These are phyloP conservation scores for Ageneiosus marmoratus DNA, from an alignment of 2,113 vertebrate genomes.

Conservation along the genomic window DNA sequence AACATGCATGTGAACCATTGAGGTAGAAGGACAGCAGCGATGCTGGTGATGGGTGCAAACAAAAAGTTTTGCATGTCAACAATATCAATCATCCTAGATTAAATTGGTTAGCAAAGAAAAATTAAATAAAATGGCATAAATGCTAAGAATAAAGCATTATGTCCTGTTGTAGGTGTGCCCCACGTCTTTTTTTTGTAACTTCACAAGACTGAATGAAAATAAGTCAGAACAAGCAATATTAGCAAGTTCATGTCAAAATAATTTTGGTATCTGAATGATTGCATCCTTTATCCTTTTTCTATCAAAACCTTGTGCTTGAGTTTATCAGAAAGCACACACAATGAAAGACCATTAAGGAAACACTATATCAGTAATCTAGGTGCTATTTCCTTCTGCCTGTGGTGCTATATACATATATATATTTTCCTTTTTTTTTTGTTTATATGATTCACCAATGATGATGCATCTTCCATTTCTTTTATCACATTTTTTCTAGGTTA, in stretches of 20 bases:
- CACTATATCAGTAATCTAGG: conserved; percentile 72
- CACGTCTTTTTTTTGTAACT: conserved; percentile 71
- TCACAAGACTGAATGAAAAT: conserved; percentile 62
- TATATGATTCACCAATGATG: conserved; percentile 65
- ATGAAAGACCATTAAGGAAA: conserved; percentile 66
- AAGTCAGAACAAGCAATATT: conserved; percentile 67
- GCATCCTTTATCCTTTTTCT: conserved; percentile 23
- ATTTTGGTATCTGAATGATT: neutral
- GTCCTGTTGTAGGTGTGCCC: conserved; percentile 67
- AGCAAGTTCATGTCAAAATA: conserved; percentile 40
- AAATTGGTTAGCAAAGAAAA: conserved; percentile 37
- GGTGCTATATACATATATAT: conserved; percentile 79
- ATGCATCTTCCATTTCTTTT: conserved; percentile 56
- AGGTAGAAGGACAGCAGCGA: conserved; percentile 65
- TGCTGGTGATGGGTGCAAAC: conserved; percentile 54
- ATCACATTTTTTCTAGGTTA: conserved; percentile 37
- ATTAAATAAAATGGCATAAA: conserved; percentile 44
- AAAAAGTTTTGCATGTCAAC: conserved; percentile 35
- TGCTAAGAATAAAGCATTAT: conserved; percentile 35
- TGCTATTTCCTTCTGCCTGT: conserved; percentile 84
- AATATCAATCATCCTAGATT: conserved; percentile 61
- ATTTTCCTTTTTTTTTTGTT: conserved; percentile 58
- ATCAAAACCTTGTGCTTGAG: conserved; percentile 36
- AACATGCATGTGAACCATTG: conserved; percentile 78
- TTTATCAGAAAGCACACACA: conserved; percentile 60